Evolutionary conservation across 2,113 vertebrate genomes (phyloP), one percentile per base, ranked within the genome.

Genomic region (Misgurnus mizolepis): DNA sequence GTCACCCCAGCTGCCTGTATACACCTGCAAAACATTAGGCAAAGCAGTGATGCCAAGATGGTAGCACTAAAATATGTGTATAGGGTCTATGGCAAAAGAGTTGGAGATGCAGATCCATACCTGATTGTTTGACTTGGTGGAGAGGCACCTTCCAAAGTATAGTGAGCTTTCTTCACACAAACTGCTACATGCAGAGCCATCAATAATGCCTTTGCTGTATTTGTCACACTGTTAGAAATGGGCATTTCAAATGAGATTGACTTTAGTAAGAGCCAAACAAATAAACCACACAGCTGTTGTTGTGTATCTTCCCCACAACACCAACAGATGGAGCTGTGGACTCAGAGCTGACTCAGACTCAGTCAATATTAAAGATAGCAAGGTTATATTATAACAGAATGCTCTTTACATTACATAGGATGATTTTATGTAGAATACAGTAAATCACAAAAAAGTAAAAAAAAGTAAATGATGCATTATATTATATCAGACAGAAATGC

Each of bases 121-220:
- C 96, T 98, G 97, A 81, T 94, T 96, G 89, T 89, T 95, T 34
- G 97, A 93, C 78, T 94, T 95, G 84, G 93, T 94, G 22, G 96
- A 97, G 86, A 98, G 93, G 76, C 97, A 98, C 91, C 97, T 98
- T 84, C 94, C 93, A 89, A 99, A 95, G 89, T 98, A 98, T 27
- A 99, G 76, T 0, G 96, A 96, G 89, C 94, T 94, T 87, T 96
- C 97, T 43, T 96, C 95, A 89, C 97, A 99, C 78, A 99, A 92
- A 84, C 96, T 96, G 80, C 95, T 96, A 91, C 97, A 99, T 6
- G 96, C 97, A 8, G 96, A 95, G 61, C 97, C 97, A 47, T 97
- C 97, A 45, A 98, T 97, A 83, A 98, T 92, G n/a, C 96, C 97
- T 12, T 93, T 96, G 86, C 91, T 95, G 89, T 98, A 98, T 89